Evolutionary conservation across 2,888 invertebrate species (phyloP), one percentile per base, ranked within the genome.

Genomic region (Chrysodeixis includens): DNA sequence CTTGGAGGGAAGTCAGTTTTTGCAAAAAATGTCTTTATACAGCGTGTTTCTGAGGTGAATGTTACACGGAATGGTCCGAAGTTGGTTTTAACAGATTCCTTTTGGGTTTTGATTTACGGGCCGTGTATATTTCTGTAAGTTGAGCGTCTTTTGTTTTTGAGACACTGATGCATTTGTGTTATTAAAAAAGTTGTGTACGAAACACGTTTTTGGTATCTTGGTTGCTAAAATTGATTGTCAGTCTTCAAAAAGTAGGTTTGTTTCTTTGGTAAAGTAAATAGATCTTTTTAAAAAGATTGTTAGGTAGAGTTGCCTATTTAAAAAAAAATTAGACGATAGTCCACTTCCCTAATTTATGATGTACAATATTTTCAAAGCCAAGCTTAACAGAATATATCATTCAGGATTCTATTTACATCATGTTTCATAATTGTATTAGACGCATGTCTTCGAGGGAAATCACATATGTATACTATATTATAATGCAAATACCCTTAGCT

Each of bases 1-100:
- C 85, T 88, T 83, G 77, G 69, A 75, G 66, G 63, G 78, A 85
- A 84, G 79, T 83, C 80, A 77, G 77, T 72, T 77, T 78, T 74
- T 62, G 66, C 66, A 78, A 83, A 83, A 86, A 83, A 79, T 74
- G 66, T 63, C 68, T 65, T 71, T 63, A 65, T 56, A 76, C 73
- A 57, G 66, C 69, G 66, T 77, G 73, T 67, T 78, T 54, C 30
- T 66, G 69, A 78, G 76, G 75, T 83, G 57, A 63, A 56, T 62
- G 66, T 69, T 60, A 56, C 66, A 49, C 49, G 18, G 32, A 26
- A 32, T 40, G 49, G 52, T 55, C 8, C 9, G 9, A 52, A 69
- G 55, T 73, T 75, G 60, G 70, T 67, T 65, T 64, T 59, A 70
- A 75, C 46, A 40, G 51, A 66, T 74, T 70, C 40, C 16, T 69